Conservation (phyloP, 2,113 vertebrate species). For the Rissa tridactyla region DNA sequence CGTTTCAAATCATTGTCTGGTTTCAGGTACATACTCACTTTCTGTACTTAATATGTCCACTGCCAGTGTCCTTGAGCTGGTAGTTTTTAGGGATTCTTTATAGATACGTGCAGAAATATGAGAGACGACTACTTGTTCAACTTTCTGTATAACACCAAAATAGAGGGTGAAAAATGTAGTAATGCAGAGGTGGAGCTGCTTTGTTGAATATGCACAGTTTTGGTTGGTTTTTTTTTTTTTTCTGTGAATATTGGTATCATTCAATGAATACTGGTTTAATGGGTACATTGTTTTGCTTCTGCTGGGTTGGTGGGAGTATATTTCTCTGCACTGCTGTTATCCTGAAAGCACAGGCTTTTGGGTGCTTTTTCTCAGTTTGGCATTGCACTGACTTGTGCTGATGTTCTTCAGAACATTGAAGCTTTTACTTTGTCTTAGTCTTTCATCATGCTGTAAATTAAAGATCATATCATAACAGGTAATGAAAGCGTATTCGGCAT, state of each 20-base stretch:
- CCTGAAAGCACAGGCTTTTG: not conserved
- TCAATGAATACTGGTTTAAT: not conserved
- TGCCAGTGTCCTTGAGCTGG: not conserved
- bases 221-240: not conserved
- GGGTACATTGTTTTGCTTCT: not conserved
- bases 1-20: not conserved
- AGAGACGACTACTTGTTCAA: not conserved
- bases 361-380: not conserved
- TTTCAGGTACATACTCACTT: not conserved
- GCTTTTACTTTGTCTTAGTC: not conserved
- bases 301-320: not conserved
- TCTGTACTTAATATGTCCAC: not conserved
- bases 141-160: not conserved
- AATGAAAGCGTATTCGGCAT: not conserved
- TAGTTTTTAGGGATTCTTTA: not conserved
- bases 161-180: not conserved
- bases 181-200: not conserved
- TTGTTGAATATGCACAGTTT: not conserved
- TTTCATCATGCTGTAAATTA: slow-evolving; percentile 13
- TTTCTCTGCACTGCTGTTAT: not conserved
- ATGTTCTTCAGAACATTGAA: not conserved
- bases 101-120: not conserved
- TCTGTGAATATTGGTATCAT: not conserved
- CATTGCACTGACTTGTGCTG: not conserved
- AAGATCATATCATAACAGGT: not conserved